Percentiles rank a stretch among this genome's conserved stretches.
Conservation (phyloP, 2,797 vertebrate species). For the Sibirionetta formosa region DNA sequence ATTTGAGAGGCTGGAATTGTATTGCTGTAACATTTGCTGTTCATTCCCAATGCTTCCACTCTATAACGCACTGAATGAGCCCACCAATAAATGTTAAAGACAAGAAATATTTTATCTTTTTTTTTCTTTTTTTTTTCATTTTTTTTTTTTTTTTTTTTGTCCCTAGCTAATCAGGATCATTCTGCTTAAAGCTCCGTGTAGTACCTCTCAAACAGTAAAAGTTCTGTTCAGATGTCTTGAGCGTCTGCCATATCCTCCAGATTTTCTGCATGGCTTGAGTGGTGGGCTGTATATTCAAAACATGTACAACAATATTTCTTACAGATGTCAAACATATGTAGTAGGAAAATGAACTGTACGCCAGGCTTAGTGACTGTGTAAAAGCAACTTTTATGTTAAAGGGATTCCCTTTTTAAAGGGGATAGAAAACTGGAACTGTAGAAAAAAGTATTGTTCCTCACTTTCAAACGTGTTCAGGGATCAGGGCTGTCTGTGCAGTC, state of each 20-base stretch:
- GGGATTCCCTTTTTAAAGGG: constrained; percentile 11
- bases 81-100: not conserved
- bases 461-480: not conserved
- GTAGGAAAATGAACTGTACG: constrained; percentile 19
- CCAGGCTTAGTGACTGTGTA: constrained; percentile 3
- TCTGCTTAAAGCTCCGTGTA: constrained; percentile 16
- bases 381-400: constrained; percentile 31
- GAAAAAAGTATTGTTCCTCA: not conserved
- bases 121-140: no score
- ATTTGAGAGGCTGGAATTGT: not conserved
- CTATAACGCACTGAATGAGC: not conserved
- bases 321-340: constrained; percentile 71
- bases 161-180: not conserved
- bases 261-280: constrained; percentile 53
- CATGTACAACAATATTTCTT: constrained; percentile 60
- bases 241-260: constrained; percentile 61
- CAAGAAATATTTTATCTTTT: constrained; percentile 20
- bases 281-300: constrained; percentile 56
- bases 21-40: not conserved
- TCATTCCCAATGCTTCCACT: not conserved
- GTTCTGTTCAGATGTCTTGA: constrained; percentile 61
- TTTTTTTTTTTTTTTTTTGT: not conserved
- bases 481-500: not conserved
- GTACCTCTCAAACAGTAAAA: constrained; percentile 32
- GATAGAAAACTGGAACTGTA: constrained; percentile 6